Base-by-base conservation (phyloP, 2,888 invertebrate genomes). In the Flexamia atlantica region DNA sequence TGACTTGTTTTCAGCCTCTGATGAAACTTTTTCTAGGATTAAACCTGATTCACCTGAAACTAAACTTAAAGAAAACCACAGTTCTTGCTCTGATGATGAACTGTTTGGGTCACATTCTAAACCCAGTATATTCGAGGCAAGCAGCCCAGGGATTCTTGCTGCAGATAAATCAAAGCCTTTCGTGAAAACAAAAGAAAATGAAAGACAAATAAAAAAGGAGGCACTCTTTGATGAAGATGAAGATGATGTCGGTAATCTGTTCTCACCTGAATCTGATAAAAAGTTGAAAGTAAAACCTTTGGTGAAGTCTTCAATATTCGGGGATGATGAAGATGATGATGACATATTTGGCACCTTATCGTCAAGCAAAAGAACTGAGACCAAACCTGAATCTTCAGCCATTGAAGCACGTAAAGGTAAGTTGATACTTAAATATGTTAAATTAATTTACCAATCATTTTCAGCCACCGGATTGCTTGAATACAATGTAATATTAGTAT, bases 261-360 rank as follows among this genome's bases (percentile, higher is more conserved):
- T 76, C 50, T 28, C 28, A 28, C 28, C 76, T 50, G 76, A 0
- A 25, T 2, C 17, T 23, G 28, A 42, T 10, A 76, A 76, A 14
- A 46, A 46, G 17, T 28, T 25, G n/a, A 76, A 76, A 50, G 28
- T 23, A 46, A 50, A 46, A 46, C n/a, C 76, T 23, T 46, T 50
- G 25, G n/a, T 50, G 17, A 76, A 50, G 28, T 28, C 76, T 46
- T 76, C 76, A 17, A 28, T 76, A 20, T 76, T 76, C 28, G 76
- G 76, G n/a, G 76, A 76, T 76, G 76, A 76, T 50, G 76, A 76
- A 12, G 76, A 76, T 76, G 76, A 72, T 72, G 76, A 72, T 72
- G 76, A 76, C 28, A 76, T 76, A 23, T 76, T 76, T 50, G 50
- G 76, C n/a, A 28, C 76, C 7, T 76, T 50, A 46, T 10, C 76